Conservation (phyloP, 2,113 vertebrate genomes). For the Vulpes lagopus region DNA sequence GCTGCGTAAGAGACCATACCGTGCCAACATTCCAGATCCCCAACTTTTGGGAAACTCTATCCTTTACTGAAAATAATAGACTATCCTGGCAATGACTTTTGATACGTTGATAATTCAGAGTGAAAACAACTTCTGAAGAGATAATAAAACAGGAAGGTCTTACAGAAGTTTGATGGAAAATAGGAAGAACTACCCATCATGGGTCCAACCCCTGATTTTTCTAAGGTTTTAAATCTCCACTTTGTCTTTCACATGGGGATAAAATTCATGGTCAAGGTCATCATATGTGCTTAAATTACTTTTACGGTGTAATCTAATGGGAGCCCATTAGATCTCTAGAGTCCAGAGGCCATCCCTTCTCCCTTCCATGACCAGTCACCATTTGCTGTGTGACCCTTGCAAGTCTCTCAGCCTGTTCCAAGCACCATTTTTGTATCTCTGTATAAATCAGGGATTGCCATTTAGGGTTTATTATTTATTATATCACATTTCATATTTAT, state of each 20-base stretch:
- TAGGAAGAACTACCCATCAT: not conserved
- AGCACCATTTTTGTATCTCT: not conserved
- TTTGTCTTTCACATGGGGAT: not conserved
- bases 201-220: not conserved
- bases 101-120: not conserved
- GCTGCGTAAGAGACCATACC: not conserved
- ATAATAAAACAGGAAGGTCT: not conserved
- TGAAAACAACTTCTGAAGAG: not conserved
- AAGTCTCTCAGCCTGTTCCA: not conserved
- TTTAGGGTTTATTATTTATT: not conserved
- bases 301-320: not conserved
- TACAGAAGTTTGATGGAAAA: not conserved
- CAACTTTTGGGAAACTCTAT: not conserved
- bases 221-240: not conserved
- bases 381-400: not conserved
- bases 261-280: not conserved
- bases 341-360: not conserved
- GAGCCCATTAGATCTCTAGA: not conserved
- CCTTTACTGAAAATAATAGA: constrained; percentile 29
- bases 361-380: not conserved
- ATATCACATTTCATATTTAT: not conserved
- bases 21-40: not conserved
- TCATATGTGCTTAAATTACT: not conserved
- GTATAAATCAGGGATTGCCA: not conserved
- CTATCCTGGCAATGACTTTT: not conserved